These are phyloP conservation scores for Probaryconus sp. DNA, from an alignment of 1,140 invertebrate species.

Conservation along the genomic window DNA sequence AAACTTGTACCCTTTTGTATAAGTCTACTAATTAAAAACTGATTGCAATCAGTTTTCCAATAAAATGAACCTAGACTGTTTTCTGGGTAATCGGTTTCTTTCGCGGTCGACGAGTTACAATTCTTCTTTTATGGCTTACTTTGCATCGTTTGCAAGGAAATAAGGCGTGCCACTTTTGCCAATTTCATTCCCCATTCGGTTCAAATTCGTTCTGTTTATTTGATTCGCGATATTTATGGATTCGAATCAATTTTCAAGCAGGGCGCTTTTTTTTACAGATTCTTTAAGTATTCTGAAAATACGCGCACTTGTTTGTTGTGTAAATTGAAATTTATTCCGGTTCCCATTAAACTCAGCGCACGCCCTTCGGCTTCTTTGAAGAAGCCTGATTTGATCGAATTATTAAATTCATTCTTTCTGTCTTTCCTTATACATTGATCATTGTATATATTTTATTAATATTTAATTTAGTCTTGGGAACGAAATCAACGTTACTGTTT, in stretches of 20 bases:
- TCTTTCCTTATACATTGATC: too few relatives aligned
- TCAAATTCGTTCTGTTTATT: conserved; percentile 40
- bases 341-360: too few relatives aligned
- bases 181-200: conserved; percentile 18
- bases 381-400: too few relatives aligned
- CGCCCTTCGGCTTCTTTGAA: too few relatives aligned
- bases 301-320: conserved; percentile 1
- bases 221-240: conserved; percentile 37
- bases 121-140: conserved; percentile 35
- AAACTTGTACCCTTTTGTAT: too few relatives aligned
- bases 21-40: too few relatives aligned
- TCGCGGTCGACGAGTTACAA: conserved; percentile 19
- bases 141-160: conserved; percentile 32
- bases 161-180: conserved; percentile 33
- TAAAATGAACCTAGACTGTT: conserved; percentile 30
- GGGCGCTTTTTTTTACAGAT: conserved; percentile 9
- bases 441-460: too few relatives aligned
- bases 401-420: too few relatives aligned
- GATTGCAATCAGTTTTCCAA: conserved; percentile 13
- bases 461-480: too few relatives aligned
- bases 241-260: conserved; percentile 26
- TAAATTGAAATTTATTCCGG: too few relatives aligned
- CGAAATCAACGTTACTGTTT: too few relatives aligned
- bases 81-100: conserved; percentile 31
- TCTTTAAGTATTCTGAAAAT: neutral